Percentiles rank a stretch among this genome's conserved stretches.
Conservation (phyloP, 2,113 vertebrate species). For the Glaucidium brasilianum region DNA sequence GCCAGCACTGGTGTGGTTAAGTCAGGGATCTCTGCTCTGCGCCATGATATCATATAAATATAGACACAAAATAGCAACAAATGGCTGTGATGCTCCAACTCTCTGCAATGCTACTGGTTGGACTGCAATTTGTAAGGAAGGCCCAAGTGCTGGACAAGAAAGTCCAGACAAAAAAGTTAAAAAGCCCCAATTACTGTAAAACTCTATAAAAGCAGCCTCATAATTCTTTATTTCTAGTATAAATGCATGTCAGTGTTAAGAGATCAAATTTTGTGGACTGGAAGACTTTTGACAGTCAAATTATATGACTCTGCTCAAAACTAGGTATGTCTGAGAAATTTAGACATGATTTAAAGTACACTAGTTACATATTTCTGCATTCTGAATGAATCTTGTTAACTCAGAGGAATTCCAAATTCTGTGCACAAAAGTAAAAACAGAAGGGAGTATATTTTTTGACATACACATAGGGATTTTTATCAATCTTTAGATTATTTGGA, state of each 20-base stretch:
- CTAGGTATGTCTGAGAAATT: neutral
- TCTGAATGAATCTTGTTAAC: neutral
- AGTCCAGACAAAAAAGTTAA: neutral
- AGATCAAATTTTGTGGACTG: neutral
- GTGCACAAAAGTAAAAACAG: neutral
- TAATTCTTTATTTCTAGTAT: neutral
- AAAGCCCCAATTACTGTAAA: neutral
- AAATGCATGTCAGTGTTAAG: neutral
- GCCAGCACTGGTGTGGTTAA: accelerated
- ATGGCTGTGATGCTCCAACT: neutral
- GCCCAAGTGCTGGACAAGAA: neutral
- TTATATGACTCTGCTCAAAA: neutral
- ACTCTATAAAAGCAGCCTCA: neutral
- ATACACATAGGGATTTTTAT: neutral
- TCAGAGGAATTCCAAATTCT: neutral
- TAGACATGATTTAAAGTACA: neutral
- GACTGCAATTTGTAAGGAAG: neutral
- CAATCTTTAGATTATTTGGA: neutral
- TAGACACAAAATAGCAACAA: neutral
- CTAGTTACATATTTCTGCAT: neutral
- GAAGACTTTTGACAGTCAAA: neutral
- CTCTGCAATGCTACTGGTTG: neutral
- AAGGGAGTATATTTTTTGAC: neutral
- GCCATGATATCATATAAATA: accelerated
- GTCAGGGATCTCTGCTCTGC: neutral